A percentile compares a stretch with the other conserved stretches of the same genome.
Conservation (phyloP, 2,113 vertebrate species). For the Crotalus horridus region DNA sequence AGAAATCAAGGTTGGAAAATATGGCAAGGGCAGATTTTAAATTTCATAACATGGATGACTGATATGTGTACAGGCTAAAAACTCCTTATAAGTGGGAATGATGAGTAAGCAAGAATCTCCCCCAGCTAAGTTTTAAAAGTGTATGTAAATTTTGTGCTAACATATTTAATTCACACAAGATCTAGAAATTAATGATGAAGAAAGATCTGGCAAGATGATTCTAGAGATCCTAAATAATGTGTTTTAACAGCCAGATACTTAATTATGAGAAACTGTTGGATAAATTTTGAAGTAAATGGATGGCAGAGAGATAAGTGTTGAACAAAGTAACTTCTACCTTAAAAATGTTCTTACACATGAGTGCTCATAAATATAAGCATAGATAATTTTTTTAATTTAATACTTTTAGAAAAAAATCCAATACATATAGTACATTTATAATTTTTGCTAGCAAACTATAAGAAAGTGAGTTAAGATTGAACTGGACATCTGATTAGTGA, state of each 20-base stretch:
- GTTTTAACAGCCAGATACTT: background rate
- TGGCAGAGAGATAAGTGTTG: background rate
- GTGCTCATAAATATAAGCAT: background rate
- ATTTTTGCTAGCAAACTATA: background rate
- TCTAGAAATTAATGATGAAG: background rate
- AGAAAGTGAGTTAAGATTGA: background rate
- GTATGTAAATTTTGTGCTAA: constrained; percentile 5
- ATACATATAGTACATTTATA: background rate
- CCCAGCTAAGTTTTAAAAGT: constrained; percentile 33
- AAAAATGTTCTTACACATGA: background rate
- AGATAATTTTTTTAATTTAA: background rate
- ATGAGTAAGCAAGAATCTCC: constrained; percentile 30
- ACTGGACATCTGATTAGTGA: background rate
- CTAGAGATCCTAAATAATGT: background rate
- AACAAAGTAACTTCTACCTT: background rate
- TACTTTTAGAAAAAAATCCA: background rate
- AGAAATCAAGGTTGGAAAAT: constrained; percentile 65
- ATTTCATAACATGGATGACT: constrained; percentile 40
- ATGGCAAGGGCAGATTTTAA: constrained; percentile 44
- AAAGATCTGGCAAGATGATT: background rate
- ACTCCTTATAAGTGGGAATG: constrained; percentile 14
- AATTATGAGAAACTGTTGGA: background rate
- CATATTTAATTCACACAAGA: constrained; percentile 29
- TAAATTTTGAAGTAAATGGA: background rate
- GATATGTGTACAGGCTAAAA: constrained; percentile 23